Evolutionary conservation across 2,113 vertebrate genomes (phyloP).

Genomic region (Centropus bengalensis): DNA sequence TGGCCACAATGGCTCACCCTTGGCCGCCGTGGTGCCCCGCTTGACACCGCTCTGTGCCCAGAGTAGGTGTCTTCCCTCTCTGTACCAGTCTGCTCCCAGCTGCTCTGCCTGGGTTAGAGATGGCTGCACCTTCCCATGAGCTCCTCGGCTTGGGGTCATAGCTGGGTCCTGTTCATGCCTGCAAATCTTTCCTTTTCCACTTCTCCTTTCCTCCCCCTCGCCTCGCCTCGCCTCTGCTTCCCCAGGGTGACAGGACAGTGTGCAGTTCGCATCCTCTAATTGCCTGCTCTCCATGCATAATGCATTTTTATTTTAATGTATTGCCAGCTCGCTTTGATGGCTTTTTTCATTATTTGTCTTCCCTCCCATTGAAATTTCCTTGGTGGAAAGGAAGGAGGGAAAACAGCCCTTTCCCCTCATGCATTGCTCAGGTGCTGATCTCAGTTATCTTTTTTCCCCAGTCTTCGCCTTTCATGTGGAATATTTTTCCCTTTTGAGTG

Average conservation of each 20-base stretch:
- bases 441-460: slow-evolving; percentile 45
- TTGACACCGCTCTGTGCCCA: neutral
- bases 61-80: neutral
- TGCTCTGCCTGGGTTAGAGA: neutral
- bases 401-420: slow-evolving; percentile 16
- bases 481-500: slow-evolving; percentile 29
- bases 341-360: slow-evolving; percentile 60
- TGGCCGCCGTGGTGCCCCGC: neutral
- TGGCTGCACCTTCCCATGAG: slow-evolving; percentile 3
- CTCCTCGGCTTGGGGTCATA: slow-evolving; percentile 39
- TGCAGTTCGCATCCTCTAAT: slow-evolving; percentile 59
- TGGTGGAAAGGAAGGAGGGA: slow-evolving; percentile 32
- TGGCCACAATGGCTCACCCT: neutral
- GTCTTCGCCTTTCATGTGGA: slow-evolving; percentile 49
- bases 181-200: slow-evolving; percentile 39
- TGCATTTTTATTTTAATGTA: slow-evolving; percentile 70
- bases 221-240: slow-evolving; percentile 27
- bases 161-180: slow-evolving; percentile 62
- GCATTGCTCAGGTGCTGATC: slow-evolving; percentile 53
- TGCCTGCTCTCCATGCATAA: slow-evolving; percentile 67
- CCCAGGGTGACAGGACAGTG: slow-evolving; percentile 51
- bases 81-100: neutral
- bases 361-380: slow-evolving; percentile 52
- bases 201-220: slow-evolving; percentile 52
- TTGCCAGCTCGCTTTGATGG: slow-evolving; percentile 55